Base-by-base conservation (phyloP, 2,797 vertebrate genomes). In the Acridotheres tristis region DNA sequence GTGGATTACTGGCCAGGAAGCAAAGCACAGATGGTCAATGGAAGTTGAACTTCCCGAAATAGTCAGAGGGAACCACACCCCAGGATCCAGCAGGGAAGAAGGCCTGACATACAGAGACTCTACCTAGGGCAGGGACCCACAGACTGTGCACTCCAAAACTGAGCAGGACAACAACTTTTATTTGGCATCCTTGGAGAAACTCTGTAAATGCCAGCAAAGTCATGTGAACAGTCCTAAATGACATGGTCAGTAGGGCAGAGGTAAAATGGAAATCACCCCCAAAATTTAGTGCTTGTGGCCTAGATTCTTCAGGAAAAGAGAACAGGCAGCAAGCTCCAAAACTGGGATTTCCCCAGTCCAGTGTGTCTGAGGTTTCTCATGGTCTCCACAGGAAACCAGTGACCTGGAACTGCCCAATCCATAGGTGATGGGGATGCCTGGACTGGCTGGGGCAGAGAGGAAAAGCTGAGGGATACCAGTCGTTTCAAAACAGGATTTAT, bases 91-190 rank as follows among this genome's bases (percentile, higher is more conserved):
- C 62, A 78, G n/a, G 5, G 11, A 38, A 71, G 58, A 72, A 83
- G 76, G 66, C 48, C 26, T 0, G 0, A 45, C 29, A 10, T 0
- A 4, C 13, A 59, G 48, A 77, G 75, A 36, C 13, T 20, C 54
- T 27, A 0, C 32, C 34, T 15, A 34, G 38, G 36, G 29, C 76
- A 88, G 34, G 11, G 22, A 72, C 51, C 40, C 30, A 27, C 22
- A 45, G 18, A 59, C 3, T 51, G 38, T 3, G 26, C 29, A 4
- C 34, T 67, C 36, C 20, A 42, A 21, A 73, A 42, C 16, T 1
- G 13, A 81, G 27, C 9, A 65, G 76, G 53, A 73, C 43, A 90
- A 40, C 12, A 4, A 18, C 53, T 89, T 75, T 23, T 30, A 40
- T 43, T 69, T 59, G 9, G 40, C 55, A 76, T 19, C 32, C 30